Base-by-base conservation (phyloP, 2,113 vertebrate genomes). In the Arenaria interpres region DNA sequence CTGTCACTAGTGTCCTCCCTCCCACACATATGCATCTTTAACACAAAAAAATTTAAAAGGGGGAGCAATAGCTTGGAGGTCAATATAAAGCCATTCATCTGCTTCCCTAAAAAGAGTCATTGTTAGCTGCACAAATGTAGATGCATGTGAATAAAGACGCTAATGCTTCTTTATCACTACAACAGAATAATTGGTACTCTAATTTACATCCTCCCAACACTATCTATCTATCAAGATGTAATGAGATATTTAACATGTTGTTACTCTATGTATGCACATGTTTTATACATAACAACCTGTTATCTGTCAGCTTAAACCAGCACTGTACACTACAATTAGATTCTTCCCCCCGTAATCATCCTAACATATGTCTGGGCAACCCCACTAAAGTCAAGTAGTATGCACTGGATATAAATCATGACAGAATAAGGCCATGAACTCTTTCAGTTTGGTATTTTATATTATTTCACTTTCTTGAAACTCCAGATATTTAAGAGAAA, bases 281-380 rank as follows among this genome's bases (percentile, higher is more conserved):
- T 95, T 97, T 97, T 97, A 96, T 85, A 96, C 83, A 87, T 96
- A 92, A 88, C 94, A 96, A 96, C 77, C 83, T 96, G 77, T 85
- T 95, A 83, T 83, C 86, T 66, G 66, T 85, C 91, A 81, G 66
- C 88, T 94, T 91, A 72, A 94, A 90, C 75, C 39, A 75, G 72
- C 72, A 12, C 78, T 66, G 73, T 86, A 59, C 60, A 43, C 68
- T 59, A 56, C 88, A 91, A 95, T 95, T 96, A 93, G 79, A 32
- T 62, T 41, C 24, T 75, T 84, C 68, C 57, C 96, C 78, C 75
- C 12, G 2, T 87, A 93, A 96, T 90, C 94, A 90, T 85, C 82
- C 39, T 82, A 89, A 93, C 76, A 67, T 80, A 82, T 64, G 75
- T 81, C 92, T 89, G 67, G 72, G 74, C 50, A 91, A 76, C 87